phyloP scores from a whole-genome alignment of 2,888 invertebrate genomes.

The Pyrrhosoma nymphula region DNA sequence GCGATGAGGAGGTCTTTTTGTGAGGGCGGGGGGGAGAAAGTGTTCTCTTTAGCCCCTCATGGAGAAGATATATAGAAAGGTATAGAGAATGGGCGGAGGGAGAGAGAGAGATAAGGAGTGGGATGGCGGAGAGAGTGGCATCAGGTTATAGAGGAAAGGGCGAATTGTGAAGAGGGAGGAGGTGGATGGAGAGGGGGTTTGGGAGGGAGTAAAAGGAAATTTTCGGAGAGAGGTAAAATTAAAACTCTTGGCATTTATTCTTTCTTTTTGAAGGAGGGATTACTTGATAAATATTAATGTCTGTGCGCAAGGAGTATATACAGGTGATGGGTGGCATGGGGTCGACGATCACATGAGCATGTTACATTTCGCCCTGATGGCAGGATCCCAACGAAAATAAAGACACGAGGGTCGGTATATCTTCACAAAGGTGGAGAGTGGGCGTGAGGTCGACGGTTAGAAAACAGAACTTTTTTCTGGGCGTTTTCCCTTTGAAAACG shows the following conservation, averaged over 20 bases:
- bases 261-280: neutral
- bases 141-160: slow-evolving; percentile 13
- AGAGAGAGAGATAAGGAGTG: neutral
- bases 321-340: neutral
- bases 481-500: no score
- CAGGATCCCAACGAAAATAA: neutral
- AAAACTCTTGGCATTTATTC: neutral
- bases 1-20: neutral
- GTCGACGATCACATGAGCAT: neutral
- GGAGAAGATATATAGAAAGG: neutral
- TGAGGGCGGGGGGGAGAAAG: neutral
- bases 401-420: neutral
- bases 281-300: neutral
- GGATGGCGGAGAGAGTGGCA: neutral
- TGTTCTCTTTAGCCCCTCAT: slow-evolving; percentile 23
- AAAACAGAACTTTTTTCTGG: no score
- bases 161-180: neutral
- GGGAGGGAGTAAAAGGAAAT: neutral
- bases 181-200: neutral
- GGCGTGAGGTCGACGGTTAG: no score
- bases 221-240: neutral
- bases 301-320: neutral
- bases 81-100: neutral
- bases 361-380: neutral
- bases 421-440: neutral